Percentiles rank a stretch among this genome's conserved stretches.
These are phyloP conservation scores for Agrilus planipennis DNA, from an alignment of 1,140 invertebrate species.

Conservation along the genomic window DNA sequence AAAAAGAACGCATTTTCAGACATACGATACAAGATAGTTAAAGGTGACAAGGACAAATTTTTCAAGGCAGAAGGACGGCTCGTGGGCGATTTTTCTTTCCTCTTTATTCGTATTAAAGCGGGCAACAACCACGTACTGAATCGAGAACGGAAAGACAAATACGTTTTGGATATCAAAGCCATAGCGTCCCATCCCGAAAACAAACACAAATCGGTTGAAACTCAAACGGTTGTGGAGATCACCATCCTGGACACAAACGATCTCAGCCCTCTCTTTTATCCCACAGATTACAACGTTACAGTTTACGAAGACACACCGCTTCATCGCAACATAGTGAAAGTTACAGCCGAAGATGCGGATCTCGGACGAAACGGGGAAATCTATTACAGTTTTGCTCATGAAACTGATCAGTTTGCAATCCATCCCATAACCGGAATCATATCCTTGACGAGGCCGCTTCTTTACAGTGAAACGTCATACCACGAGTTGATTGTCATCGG, in stretches of 20 bases:
- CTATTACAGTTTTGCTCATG: conserved; percentile 84
- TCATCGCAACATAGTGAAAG: conserved; percentile 62
- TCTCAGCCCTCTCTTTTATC: conserved; percentile 82
- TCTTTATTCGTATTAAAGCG: conserved; percentile 74
- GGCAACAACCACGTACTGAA: conserved; percentile 77
- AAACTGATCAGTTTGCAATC: conserved; percentile 75
- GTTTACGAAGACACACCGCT: conserved; percentile 82
- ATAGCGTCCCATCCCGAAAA: conserved; percentile 47
- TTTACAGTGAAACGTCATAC: conserved; percentile 51
- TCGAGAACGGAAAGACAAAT: conserved; percentile 76
- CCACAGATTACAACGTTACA: conserved; percentile 70
- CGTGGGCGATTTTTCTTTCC: conserved; percentile 89
- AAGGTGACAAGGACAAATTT: conserved; percentile 76
- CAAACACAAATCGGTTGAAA: conserved; percentile 47
- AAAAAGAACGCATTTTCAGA: conserved; percentile 36
- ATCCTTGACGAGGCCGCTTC: conserved; percentile 67
- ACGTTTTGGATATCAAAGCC: conserved; percentile 70
- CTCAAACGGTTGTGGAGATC: conserved; percentile 65
- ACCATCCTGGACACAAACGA: conserved; percentile 82
- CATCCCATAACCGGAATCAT: conserved; percentile 86
- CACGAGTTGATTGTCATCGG: conserved; percentile 72
- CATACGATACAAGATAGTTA: conserved; percentile 70
- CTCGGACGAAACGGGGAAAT: conserved; percentile 89
- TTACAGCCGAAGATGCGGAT: conserved; percentile 87
- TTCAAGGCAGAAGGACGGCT: conserved; percentile 82